Evolutionary conservation across 1,140 invertebrate species (phyloP), one percentile per base, ranked within the genome.

Genomic region (Micrasema longulum): DNA sequence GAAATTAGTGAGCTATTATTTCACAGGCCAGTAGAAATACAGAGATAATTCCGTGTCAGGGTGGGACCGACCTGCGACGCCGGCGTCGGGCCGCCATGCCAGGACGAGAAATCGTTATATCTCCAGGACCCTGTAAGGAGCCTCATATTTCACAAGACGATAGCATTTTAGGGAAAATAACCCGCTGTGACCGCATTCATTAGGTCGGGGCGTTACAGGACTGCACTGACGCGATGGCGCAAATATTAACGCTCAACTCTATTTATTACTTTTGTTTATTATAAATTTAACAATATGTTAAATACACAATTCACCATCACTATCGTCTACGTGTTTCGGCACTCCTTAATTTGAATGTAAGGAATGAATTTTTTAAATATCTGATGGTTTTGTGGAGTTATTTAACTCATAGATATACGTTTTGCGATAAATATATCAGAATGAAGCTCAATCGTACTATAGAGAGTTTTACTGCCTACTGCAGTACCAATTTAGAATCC

Each of bases 131-230:
- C 50, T 31, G 18, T 22, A 23, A 53, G 50, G 50, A 18, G 23
- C n/a, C 16, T 53, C 50, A 53, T 53, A 53, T 53, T 53, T 53
- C 50, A 53, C 22, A 22, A 12, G 50, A 53, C 22, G 50, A 53
- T 53, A 53, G 22, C 50, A 22, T 53, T 53, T 53, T 53, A 23
- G 50, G 50, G 50, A 23, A 53, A 53, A 22, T 53, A 53, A 31
- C 50, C 50, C 22, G 50, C 50, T 53, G 50, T 11, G 50, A 53
- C 50, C 50, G 12, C 16, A 53, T 53, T 22, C 50, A 53, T 53
- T 53, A 53, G 50, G 50, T 9, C 18, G 22, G 12, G 18, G 18
- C 50, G 43, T n/a, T n/a, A n/a, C 43, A 45, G 43, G 43, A 45
- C 43, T 16, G 43, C n/a, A n/a, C 18, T 14, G 43, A 45, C n/a